Evolutionary conservation across 2,797 vertebrate genomes (phyloP).

Genomic region (Enteromius afrohamiltoni): DNA sequence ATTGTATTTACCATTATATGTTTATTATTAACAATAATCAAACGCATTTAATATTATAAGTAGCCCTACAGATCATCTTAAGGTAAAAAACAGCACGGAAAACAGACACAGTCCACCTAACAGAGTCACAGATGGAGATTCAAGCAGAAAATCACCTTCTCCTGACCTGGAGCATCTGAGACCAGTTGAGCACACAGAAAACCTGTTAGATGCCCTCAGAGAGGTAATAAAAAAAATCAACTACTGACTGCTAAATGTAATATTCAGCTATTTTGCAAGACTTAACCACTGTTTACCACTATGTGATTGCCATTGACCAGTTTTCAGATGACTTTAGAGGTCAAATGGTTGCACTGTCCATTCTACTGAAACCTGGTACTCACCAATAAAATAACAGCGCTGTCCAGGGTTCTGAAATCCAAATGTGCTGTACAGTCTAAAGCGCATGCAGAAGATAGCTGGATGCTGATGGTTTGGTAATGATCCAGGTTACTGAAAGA

Average conservation of each 20-base stretch:
- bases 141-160: background rate
- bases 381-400: background rate
- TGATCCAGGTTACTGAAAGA: conserved; percentile 58
- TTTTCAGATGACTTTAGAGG: background rate
- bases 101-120: background rate
- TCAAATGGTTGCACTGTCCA: background rate
- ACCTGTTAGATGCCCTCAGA: conserved; percentile 26
- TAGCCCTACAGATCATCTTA: background rate
- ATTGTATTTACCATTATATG: background rate
- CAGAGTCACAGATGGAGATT: background rate
- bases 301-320: background rate
- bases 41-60: background rate
- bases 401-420: background rate
- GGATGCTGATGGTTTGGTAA: conserved; percentile 7
- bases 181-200: background rate
- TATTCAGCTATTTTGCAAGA: background rate
- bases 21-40: background rate
- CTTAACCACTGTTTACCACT: background rate
- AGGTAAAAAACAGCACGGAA: too few relatives aligned
- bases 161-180: background rate
- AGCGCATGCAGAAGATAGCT: background rate
- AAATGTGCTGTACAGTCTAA: background rate
- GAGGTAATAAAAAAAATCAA: conserved; percentile 25
- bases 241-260: background rate
- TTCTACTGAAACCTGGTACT: background rate